phyloP scores from a whole-genome alignment of 1,140 invertebrate species.

The Samia ricini region DNA sequence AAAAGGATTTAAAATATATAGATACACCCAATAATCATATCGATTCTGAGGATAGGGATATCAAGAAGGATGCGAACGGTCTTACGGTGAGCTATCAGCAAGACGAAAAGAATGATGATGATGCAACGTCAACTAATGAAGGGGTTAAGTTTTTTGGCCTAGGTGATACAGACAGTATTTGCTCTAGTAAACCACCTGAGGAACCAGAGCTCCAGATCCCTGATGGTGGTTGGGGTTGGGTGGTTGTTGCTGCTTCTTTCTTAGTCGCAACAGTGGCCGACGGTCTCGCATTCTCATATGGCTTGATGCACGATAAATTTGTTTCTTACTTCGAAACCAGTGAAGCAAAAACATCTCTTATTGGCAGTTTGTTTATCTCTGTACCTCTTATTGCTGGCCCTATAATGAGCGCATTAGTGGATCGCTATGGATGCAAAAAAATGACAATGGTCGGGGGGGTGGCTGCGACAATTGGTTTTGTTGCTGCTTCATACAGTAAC shows the following conservation, averaged over 20 bases:
- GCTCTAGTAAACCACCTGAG: conserved; percentile 62
- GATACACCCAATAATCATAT: conserved; percentile 26
- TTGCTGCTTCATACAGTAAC: conserved; percentile 85
- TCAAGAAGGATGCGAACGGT: conserved; percentile 50
- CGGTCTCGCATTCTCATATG: conserved; percentile 95
- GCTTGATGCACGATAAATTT: conserved; percentile 91
- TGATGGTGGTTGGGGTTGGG: conserved; percentile 91
- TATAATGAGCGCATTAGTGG: conserved; percentile 91
- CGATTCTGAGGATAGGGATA: conserved; percentile 59
- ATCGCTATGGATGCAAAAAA: conserved; percentile 90
- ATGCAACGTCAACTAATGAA: conserved; percentile 62
- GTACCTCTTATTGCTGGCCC: conserved; percentile 93
- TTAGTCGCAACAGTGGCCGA: conserved; percentile 94
- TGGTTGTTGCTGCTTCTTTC: conserved; percentile 91
- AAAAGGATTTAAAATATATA: conserved; percentile 36
- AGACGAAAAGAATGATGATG: conserved; percentile 53
- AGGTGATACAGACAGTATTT: conserved; percentile 75
- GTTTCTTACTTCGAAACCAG: conserved; percentile 87
- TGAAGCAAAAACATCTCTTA: conserved; percentile 90
- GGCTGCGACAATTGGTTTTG: conserved; percentile 87
- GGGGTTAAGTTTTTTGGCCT: conserved; percentile 74
- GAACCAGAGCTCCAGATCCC: conserved; percentile 79
- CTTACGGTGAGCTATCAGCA: conserved; percentile 57
- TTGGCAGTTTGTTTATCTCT: conserved; percentile 92
- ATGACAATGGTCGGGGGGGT: conserved; percentile 90